Conservation (phyloP, 2,113 vertebrate genomes). For the Thamnophis sirtalis region DNA sequence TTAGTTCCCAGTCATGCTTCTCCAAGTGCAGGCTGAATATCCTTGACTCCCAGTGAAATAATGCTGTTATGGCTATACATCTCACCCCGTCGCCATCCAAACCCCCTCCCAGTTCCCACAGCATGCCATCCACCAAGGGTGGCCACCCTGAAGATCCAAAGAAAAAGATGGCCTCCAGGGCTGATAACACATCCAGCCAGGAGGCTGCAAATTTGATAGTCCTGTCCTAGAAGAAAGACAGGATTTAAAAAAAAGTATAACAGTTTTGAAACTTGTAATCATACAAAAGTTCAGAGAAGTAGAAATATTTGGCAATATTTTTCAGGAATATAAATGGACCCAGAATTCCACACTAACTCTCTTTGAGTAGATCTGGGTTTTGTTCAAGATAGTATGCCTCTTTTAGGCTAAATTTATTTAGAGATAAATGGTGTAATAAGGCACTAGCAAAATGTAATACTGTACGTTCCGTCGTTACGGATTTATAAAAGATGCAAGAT, state of each 20-base stretch:
- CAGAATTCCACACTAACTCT: conserved; percentile 59
- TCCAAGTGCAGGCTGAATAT: too few relatives aligned
- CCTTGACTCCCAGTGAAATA: too few relatives aligned
- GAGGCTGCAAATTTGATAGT: too few relatives aligned
- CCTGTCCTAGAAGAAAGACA: neutral
- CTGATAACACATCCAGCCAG: too few relatives aligned
- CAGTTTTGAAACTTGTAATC: conserved; percentile 18
- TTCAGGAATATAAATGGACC: conserved; percentile 54
- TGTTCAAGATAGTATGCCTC: conserved; percentile 56
- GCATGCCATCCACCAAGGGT: too few relatives aligned
- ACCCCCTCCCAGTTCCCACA: too few relatives aligned
- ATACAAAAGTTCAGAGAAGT: neutral
- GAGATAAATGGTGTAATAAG: conserved; percentile 55
- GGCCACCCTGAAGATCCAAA: too few relatives aligned
- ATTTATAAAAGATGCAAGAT: conserved; percentile 66
- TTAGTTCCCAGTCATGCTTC: too few relatives aligned
- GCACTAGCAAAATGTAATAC: conserved; percentile 61
- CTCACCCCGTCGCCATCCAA: too few relatives aligned
- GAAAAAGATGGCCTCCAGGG: too few relatives aligned
- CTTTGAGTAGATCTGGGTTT: conserved; percentile 56
- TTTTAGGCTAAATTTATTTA: conserved; percentile 61
- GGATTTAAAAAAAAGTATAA: neutral
- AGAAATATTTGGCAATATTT: conserved; percentile 47
- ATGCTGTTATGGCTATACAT: too few relatives aligned
- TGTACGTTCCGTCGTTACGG: conserved; percentile 54